Conservation (phyloP, 2,113 vertebrate species). For the Cardinalis cardinalis region DNA sequence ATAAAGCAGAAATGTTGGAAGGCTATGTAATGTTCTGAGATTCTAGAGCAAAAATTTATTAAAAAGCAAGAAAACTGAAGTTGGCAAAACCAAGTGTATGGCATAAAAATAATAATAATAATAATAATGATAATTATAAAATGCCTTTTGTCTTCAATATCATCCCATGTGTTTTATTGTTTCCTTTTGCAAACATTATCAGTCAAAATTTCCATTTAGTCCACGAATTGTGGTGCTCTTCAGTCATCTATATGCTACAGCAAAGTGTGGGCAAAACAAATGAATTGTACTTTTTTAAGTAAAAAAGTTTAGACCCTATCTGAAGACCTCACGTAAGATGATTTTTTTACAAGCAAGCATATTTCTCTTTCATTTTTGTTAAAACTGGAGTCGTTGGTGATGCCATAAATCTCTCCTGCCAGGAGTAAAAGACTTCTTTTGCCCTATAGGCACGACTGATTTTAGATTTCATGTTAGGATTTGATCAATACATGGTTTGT, state of each 20-base stretch:
- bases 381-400: background rate
- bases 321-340: background rate
- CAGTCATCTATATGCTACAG: background rate
- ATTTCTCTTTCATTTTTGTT: constrained; percentile 16
- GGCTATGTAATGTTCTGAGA: background rate
- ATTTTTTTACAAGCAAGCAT: background rate
- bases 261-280: background rate
- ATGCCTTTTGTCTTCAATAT: background rate
- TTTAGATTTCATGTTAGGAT: constrained; percentile 32
- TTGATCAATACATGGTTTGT: background rate
- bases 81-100: background rate
- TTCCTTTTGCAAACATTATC: background rate
- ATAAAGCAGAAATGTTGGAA: background rate
- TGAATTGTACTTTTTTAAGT: background rate
- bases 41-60: background rate
- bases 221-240: background rate
- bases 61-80: background rate
- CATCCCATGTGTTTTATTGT: background rate
- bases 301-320: background rate
- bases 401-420: background rate
- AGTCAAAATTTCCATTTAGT: background rate
- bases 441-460: background rate
- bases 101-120: background rate
- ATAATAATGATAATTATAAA: background rate
- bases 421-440: background rate